These are phyloP conservation scores for Chelonus insularis DNA, from an alignment of 1,140 invertebrate species.

Conservation along the genomic window DNA sequence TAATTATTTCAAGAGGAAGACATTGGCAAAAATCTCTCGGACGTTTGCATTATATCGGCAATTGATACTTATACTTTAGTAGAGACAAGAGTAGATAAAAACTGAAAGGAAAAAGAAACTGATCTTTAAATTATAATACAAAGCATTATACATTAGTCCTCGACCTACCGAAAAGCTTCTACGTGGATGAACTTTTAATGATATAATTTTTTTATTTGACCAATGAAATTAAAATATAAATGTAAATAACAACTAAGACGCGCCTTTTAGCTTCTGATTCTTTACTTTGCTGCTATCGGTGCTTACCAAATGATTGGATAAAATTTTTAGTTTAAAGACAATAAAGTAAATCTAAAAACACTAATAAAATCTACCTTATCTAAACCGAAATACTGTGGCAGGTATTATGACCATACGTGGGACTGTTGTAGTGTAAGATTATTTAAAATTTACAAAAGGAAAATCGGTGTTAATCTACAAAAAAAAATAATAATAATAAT, in stretches of 20 bases:
- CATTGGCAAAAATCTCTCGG: neutral
- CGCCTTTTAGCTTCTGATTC: slow-evolving; percentile 16
- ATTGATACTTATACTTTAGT: neutral
- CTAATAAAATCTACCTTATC: slow-evolving; percentile 48
- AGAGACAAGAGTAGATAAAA: neutral
- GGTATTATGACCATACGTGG: slow-evolving; percentile 56
- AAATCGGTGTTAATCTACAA: too few species aligned
- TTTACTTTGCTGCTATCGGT: slow-evolving; percentile 29
- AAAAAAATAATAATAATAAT: neutral
- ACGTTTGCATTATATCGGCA: neutral
- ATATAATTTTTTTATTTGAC: neutral
- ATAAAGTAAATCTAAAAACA: slow-evolving; percentile 23
- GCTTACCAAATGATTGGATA: too few species aligned
- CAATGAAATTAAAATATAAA: slow-evolving; percentile 11
- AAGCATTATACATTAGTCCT: neutral
- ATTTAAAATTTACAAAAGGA: slow-evolving; percentile 17
- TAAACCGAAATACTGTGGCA: slow-evolving; percentile 60
- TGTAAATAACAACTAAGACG: slow-evolving; percentile 18
- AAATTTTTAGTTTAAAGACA: too few species aligned
- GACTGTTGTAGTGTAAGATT: slow-evolving; percentile 51
- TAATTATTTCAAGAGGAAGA: too few species aligned
- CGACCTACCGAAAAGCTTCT: neutral
- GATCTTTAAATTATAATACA: neutral
- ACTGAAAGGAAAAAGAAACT: neutral
- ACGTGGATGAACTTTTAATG: neutral